These are phyloP conservation scores for Pherbina coryleti DNA, from an alignment of 2,888 invertebrate genomes.

Conservation along the genomic window DNA sequence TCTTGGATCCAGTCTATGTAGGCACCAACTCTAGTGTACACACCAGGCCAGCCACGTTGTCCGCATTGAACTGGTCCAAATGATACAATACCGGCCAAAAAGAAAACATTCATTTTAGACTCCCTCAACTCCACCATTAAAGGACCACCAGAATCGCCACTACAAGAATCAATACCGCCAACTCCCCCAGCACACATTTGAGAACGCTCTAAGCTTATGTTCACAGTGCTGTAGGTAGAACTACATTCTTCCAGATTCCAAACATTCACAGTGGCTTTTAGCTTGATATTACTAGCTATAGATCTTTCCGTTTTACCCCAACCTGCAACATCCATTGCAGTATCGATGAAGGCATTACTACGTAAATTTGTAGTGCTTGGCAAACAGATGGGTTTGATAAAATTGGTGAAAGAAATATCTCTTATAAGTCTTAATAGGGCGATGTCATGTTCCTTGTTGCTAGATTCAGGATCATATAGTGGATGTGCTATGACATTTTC, in stretches of 20 bases:
- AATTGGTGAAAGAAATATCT: slow-evolving; percentile 72
- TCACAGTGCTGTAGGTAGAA: slow-evolving; percentile 71
- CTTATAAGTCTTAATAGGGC: slow-evolving; percentile 76
- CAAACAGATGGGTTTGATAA: slow-evolving; percentile 74
- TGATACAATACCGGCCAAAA: slow-evolving; percentile 74
- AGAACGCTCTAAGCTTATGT: slow-evolving; percentile 67
- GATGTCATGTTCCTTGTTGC: slow-evolving; percentile 78
- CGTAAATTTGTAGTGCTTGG: slow-evolving; percentile 65
- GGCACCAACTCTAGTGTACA: slow-evolving; percentile 74
- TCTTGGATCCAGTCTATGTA: slow-evolving; percentile 74
- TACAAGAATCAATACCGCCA: slow-evolving; percentile 72
- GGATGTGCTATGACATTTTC: slow-evolving; percentile 77
- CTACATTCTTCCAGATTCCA: slow-evolving; percentile 70
- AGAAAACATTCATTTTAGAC: slow-evolving; percentile 53
- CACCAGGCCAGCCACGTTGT: slow-evolving; percentile 74
- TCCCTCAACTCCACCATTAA: slow-evolving; percentile 46
- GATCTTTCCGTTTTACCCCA: slow-evolving; percentile 75
- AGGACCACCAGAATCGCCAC: slow-evolving; percentile 76
- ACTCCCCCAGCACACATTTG: slow-evolving; percentile 76
- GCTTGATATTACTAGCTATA: slow-evolving; percentile 72
- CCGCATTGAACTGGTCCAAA: slow-evolving; percentile 77
- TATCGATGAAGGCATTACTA: slow-evolving; percentile 63
- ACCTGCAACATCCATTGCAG: slow-evolving; percentile 73
- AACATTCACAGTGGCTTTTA: slow-evolving; percentile 71
- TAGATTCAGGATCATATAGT: slow-evolving; percentile 72